Evolutionary conservation across 1,140 invertebrate species (phyloP).

Genomic region (Lasaia peninsularis): DNA sequence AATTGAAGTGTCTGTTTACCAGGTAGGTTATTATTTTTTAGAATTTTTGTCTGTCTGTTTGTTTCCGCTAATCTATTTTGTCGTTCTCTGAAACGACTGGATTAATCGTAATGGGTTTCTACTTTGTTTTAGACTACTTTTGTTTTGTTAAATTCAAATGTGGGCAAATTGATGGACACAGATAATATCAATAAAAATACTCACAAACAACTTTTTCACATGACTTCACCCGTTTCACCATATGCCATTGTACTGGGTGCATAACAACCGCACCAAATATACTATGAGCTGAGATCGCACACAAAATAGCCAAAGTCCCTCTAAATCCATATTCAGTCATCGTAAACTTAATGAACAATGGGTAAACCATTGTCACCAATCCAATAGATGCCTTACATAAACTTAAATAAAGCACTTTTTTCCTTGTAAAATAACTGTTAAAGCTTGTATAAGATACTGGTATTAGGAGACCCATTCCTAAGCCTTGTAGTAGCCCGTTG

Average conservation of each 20-base stretch:
- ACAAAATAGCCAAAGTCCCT: conserved; percentile 79
- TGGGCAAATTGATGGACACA: too few relatives aligned
- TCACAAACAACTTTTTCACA: conserved; percentile 67
- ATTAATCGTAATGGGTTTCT: too few relatives aligned
- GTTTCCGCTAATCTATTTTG: too few relatives aligned
- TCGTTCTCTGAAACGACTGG: too few relatives aligned
- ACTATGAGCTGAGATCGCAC: conserved; percentile 80
- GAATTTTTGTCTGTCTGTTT: too few relatives aligned
- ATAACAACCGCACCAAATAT: conserved; percentile 81
- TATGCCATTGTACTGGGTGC: conserved; percentile 85
- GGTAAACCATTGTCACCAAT: conserved; percentile 78
- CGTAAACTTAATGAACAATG: conserved; percentile 77
- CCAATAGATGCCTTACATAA: conserved; percentile 80
- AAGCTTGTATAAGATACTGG: conserved; percentile 67
- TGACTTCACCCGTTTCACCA: conserved; percentile 68
- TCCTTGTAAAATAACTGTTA: conserved; percentile 67
- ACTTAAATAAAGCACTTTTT: conserved; percentile 79
- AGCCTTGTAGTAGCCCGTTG: conserved; percentile 64
- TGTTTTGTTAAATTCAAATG: too few relatives aligned
- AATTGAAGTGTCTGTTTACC: too few relatives aligned
- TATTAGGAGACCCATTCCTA: conserved; percentile 69
- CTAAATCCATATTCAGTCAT: conserved; percentile 79
- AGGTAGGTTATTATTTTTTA: too few relatives aligned
- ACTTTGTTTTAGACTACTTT: neutral
- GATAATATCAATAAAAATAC: conserved; percentile 34